Percentiles rank a stretch among this genome's conserved stretches.
phyloP scores from a whole-genome alignment of 2,888 invertebrate genomes.

The Marronus borbonicus region DNA sequence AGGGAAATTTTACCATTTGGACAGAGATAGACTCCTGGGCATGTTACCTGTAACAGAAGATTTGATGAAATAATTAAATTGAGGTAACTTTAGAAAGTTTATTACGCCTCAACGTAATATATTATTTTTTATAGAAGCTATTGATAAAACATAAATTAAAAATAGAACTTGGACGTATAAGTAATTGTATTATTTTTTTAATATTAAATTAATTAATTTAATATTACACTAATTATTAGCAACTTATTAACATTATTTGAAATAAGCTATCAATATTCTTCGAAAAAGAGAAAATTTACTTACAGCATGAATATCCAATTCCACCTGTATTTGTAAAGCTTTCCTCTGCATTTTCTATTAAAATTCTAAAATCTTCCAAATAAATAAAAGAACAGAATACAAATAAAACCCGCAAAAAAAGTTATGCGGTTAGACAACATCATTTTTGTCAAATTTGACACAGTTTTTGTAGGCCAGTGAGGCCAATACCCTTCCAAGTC shows the following conservation, averaged over 20 bases:
- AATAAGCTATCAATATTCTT: background rate
- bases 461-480: constrained; percentile 31
- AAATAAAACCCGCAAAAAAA: constrained; percentile 25
- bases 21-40: constrained; percentile 90
- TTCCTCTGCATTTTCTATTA: constrained; percentile 66
- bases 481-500: constrained; percentile 22
- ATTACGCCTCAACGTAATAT: background rate
- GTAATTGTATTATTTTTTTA: background rate
- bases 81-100: background rate
- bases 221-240: background rate
- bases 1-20: constrained; percentile 84
- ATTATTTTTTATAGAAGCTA: no score
- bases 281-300: constrained; percentile 56
- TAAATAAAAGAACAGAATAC: constrained; percentile 26
- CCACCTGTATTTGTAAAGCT: constrained; percentile 74
- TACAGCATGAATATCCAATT: constrained; percentile 75
- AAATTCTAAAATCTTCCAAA: constrained; percentile 13
- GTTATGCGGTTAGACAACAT: background rate
- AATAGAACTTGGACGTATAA: background rate
- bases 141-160: constrained; percentile 1
- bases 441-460: constrained; percentile 41
- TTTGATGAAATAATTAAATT: constrained; percentile 25
- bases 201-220: background rate
- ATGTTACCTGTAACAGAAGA: constrained; percentile 75
- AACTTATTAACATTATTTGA: background rate